phyloP scores from a whole-genome alignment of 2,113 vertebrate species.

The Potamarius usumacintae region DNA sequence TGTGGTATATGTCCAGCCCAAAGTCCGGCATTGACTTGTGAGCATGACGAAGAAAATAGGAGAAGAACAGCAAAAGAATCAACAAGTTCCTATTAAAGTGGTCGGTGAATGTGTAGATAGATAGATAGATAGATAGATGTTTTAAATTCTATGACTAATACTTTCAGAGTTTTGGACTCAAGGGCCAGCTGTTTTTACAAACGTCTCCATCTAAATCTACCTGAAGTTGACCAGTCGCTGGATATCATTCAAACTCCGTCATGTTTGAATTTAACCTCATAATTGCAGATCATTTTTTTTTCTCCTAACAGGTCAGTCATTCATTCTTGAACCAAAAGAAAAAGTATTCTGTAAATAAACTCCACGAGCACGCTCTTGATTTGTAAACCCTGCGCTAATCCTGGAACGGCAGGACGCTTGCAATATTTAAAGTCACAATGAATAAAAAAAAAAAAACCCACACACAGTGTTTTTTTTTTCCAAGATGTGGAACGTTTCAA shows the following conservation, averaged over 20 bases:
- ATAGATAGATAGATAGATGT: too few species aligned
- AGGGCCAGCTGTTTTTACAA: too few species aligned
- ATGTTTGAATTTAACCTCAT: neutral
- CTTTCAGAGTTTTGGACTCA: neutral
- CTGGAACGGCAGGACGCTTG: neutral
- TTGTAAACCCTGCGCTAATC: neutral
- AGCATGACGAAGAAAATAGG: too few species aligned
- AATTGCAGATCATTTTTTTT: neutral
- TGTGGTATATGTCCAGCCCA: too few species aligned
- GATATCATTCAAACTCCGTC: neutral
- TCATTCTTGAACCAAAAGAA: neutral
- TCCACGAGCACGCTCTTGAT: neutral
- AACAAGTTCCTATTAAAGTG: too few species aligned
- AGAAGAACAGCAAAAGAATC: too few species aligned
- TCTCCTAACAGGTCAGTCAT: neutral
- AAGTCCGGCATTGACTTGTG: too few species aligned
- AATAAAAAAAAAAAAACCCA: neutral
- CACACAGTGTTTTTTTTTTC: neutral
- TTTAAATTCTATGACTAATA: neutral
- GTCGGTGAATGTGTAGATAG: too few species aligned
- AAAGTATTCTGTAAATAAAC: neutral
- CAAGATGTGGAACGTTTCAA: neutral
- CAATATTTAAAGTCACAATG: neutral
- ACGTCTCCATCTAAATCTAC: too few species aligned
- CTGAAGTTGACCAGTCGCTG: too few species aligned